phyloP scores from a whole-genome alignment of 2,888 invertebrate genomes.

The Drosophila melanosoma region DNA sequence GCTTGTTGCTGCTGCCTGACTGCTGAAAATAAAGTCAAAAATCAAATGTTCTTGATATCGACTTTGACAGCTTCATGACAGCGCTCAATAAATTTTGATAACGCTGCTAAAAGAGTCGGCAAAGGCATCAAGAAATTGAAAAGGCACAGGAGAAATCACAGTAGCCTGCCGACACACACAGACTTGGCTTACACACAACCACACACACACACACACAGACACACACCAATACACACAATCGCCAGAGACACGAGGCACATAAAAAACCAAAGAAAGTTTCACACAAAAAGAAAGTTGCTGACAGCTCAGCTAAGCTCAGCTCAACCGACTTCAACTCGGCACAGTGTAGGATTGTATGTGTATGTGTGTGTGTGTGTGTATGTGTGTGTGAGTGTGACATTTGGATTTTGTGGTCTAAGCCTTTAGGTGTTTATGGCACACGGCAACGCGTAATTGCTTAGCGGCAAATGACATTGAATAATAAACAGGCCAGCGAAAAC shows the following conservation, averaged over 20 bases:
- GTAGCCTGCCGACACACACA: slow-evolving; percentile 18
- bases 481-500: slow-evolving; percentile 55
- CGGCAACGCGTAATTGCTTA: slow-evolving; percentile 65
- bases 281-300: slow-evolving; percentile 54
- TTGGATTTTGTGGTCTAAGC: slow-evolving; percentile 51
- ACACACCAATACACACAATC: slow-evolving; percentile 3
- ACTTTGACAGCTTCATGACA: slow-evolving; percentile 83
- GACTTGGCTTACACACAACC: slow-evolving; percentile 2
- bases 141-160: slow-evolving; percentile 56
- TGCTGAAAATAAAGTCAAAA: slow-evolving; percentile 79
- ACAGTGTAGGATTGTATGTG: slow-evolving; percentile 7
- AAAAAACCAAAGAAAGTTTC: slow-evolving; percentile 64
- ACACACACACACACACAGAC: background rate
- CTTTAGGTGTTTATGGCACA: slow-evolving; percentile 63
- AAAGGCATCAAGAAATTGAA: slow-evolving; percentile 52
- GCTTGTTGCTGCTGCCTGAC: slow-evolving; percentile 71
- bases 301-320: slow-evolving; percentile 68
- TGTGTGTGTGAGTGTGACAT: slow-evolving; percentile 7
- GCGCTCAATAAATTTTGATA: slow-evolving; percentile 83
- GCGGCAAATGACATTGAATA: slow-evolving; percentile 69
- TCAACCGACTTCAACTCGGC: slow-evolving; percentile 35
- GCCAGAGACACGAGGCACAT: slow-evolving; percentile 37
- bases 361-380: background rate
- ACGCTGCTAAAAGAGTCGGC: slow-evolving; percentile 59
- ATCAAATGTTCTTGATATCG: slow-evolving; percentile 80